Base-by-base conservation (phyloP, 2,113 vertebrate genomes). In the Leptobrachium ailaonicum region DNA sequence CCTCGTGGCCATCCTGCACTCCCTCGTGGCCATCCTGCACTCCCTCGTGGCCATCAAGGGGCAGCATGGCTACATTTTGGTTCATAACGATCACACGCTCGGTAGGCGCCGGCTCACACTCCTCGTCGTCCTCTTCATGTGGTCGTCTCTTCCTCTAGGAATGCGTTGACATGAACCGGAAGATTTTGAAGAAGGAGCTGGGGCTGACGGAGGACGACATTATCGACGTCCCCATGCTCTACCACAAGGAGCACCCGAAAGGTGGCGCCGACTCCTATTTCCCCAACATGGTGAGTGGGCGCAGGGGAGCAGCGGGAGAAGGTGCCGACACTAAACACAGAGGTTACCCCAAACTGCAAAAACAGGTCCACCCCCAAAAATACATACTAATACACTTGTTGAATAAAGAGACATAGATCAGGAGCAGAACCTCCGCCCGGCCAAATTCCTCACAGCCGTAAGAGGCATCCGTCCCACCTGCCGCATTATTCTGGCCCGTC, bases 221-320 rank as follows among this genome's bases (percentile, higher is more conserved):
- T 77, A 82, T 97, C 0, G 96, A 98, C 82, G 68, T 98, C 62
- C 97, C 97, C 0, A 94, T 96, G 81, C 94, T 98, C 66, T 98
- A 97, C 89, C 87, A 79, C 1, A 14, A 41, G 0, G 14, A 56
- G 9, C 1, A 88, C 0, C 2, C 83, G 0, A 44, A 50, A 1
- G 6, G 8, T 6, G 82, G 54, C 84, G 95, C 95, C 0, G 7
- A 47, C n/a, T 94, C 96, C 12, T 96, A 90, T 71, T 97, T 96
- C 86, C 96, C 97, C 0, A 91, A 96, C 86, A 89, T 98, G 95
- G 96, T 97, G 77, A 81, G 91, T 32, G 20, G 20, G 20, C 20
- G 20, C 20, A 32, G 20, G 20, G 20, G 20, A 32, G 20, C 20
- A 32, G 20, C 20, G 20, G 20, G 20, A 32, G 20, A 32, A 32